Base-by-base conservation (phyloP, 1,140 invertebrate genomes). In the Homalodisca vitripennis region DNA sequence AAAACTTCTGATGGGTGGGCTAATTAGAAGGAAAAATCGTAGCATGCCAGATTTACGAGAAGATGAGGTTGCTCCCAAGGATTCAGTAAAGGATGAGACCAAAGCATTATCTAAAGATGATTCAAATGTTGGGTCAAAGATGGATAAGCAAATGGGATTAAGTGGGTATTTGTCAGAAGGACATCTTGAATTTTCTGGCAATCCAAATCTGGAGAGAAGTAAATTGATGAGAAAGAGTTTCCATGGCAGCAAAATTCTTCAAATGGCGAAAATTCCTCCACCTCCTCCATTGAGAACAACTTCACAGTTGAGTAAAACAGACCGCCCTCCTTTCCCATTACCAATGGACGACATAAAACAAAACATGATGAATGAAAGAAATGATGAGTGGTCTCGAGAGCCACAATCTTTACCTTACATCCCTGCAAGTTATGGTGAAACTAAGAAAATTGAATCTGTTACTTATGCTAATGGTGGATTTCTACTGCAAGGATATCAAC, bases 211-310 rank as follows among this genome's bases (percentile, higher is more conserved):
- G 26, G 91, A 94, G 77, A 84, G 91, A 73, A 94, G 91, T 80
- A 92, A 91, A 76, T 80, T 94, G 53, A 95, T 94, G 92, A 85
- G 92, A 74, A 94, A 94, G 75, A 94, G 91, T 79, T 93, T 94
- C 78, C 91, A 94, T 77, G 90, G 91, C 29, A 94, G 90, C 67
- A 77, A 77, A 72, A 27, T 77, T 13, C 78, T 93, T 68, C 90
- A 90, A 29, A 88, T 88, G 65, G 88, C 91, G 29, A 94, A 94
- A 83, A 92, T 94, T 20, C 91, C 92, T 14, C 93, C 90, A 71
- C 92, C 92, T 14, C 92, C 92, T 53, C 92, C 92, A 57, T 83
- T 94, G 75, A 84, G 92, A 67, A 94, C 91, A 74, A 93, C 91
- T 82, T 94, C 92, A 74, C 90, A 92, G 76, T 85, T 93, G 81